Evolutionary conservation across 2,113 vertebrate genomes (phyloP).

Genomic region (mouse (Mus musculus)): DNA sequence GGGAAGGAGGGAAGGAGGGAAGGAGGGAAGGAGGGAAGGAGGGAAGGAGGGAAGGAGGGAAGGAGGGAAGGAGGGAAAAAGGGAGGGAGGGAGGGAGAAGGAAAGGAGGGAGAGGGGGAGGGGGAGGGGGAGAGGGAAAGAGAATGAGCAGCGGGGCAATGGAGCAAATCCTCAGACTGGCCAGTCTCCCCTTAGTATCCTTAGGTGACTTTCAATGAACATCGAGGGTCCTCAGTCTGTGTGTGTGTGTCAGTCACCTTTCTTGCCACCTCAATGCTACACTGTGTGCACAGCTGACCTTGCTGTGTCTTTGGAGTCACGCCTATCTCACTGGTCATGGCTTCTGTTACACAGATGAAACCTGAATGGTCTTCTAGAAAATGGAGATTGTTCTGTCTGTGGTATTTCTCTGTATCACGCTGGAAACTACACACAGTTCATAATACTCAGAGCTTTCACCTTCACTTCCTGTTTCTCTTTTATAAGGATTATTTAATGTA

Average conservation of each 20-base stretch:
- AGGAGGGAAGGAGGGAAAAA: not conserved
- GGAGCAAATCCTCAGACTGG: not conserved
- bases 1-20: no score
- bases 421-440: not conserved
- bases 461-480: not conserved
- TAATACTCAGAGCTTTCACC: not conserved
- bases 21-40: not conserved
- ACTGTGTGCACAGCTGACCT: not conserved
- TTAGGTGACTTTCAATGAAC: not conserved
- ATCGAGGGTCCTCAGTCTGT: not conserved
- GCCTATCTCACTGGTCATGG: not conserved
- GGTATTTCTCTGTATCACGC: not conserved
- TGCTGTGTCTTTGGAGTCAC: not conserved
- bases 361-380: conserved; percentile 25
- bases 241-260: not conserved
- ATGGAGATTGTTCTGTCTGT: not conserved
- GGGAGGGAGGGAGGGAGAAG: no score
- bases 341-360: not conserved
- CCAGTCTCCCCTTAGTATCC: not conserved
- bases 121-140: not conserved
- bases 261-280: no score
- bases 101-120: no score
- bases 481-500: not conserved
- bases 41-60: not conserved
- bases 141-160: not conserved